phyloP scores from a whole-genome alignment of 2,888 invertebrate species.

The Leptinotarsa rubiginosa region DNA sequence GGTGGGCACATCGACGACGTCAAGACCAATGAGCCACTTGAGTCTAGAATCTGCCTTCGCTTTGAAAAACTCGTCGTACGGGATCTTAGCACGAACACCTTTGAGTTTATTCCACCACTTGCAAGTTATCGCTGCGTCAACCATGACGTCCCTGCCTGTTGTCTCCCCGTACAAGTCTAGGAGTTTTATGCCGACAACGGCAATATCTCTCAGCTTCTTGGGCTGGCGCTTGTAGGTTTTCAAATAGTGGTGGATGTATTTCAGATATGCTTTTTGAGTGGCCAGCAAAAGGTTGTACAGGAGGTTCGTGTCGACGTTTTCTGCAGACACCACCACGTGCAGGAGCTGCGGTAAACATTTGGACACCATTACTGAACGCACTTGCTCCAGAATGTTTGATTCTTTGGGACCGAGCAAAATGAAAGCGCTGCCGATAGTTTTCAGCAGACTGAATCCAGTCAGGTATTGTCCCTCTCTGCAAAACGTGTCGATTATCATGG shows the following conservation, averaged over 20 bases:
- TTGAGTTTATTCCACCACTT: slow-evolving; percentile 58
- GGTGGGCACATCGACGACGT: slow-evolving; percentile 53
- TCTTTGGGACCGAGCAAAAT: slow-evolving; percentile 17
- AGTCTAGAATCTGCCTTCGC: slow-evolving; percentile 45
- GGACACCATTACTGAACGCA: slow-evolving; percentile 34
- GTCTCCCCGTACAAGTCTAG: slow-evolving; percentile 44
- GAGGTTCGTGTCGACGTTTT: slow-evolving; percentile 45
- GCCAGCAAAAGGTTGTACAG: slow-evolving; percentile 36
- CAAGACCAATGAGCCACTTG: slow-evolving; percentile 49
- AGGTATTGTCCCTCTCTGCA: slow-evolving; percentile 55
- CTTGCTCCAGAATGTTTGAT: slow-evolving; percentile 1
- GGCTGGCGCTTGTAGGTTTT: slow-evolving; percentile 54
- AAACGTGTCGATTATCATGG: slow-evolving; percentile 51
- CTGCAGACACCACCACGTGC: slow-evolving; percentile 60
- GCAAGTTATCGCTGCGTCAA: slow-evolving; percentile 45
- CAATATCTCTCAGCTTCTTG: slow-evolving; percentile 52
- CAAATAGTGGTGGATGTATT: slow-evolving; percentile 48
- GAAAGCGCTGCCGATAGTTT: slow-evolving; percentile 47
- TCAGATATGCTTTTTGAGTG: slow-evolving; percentile 24
- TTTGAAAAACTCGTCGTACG: slow-evolving; percentile 56
- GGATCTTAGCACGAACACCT: slow-evolving; percentile 37
- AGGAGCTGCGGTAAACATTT: slow-evolving; percentile 58
- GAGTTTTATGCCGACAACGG: slow-evolving; percentile 52
- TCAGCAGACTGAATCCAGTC: slow-evolving; percentile 53
- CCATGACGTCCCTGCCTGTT: slow-evolving; percentile 39